A percentile compares a stretch with the other conserved stretches of the same genome.
These are phyloP conservation scores for Lepisosteus osseus DNA, from an alignment of 2,113 vertebrate genomes.

Conservation along the genomic window DNA sequence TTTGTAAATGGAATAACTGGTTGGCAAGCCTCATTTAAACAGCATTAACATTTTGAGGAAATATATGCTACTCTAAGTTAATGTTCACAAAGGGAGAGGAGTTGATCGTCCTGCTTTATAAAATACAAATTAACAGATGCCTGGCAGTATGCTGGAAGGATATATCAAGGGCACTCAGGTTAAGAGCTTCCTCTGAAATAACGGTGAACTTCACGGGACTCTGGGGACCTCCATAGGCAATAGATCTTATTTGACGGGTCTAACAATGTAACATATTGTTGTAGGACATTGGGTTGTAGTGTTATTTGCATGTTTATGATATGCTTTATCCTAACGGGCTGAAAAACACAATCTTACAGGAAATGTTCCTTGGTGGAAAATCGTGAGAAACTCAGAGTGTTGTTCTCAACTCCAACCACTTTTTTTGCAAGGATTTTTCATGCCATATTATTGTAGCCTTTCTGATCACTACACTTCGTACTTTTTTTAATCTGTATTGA, in stretches of 20 bases:
- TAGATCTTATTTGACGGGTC: background rate
- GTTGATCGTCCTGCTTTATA: background rate
- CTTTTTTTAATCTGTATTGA: background rate
- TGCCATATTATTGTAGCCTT: background rate
- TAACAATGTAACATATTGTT: background rate
- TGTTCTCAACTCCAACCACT: background rate
- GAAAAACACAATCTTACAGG: background rate
- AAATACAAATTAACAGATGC: constrained; percentile 10
- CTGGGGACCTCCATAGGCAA: background rate
- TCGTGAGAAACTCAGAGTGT: background rate
- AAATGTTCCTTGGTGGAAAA: background rate
- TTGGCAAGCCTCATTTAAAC: background rate
- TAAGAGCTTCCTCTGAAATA: constrained; percentile 5
- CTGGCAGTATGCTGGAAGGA: background rate
- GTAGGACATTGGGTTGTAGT: background rate
- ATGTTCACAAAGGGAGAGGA: background rate
- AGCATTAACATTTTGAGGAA: background rate
- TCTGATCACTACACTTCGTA: background rate
- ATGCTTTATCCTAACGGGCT: background rate
- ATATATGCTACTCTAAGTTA: background rate
- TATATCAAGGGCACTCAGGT: constrained; percentile 3
- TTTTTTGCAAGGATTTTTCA: background rate
- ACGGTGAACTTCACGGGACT: background rate
- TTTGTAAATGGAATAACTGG: background rate
- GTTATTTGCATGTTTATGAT: constrained; percentile 1